phyloP scores from a whole-genome alignment of 1,140 invertebrate genomes.

The Ooceraea biroi region DNA sequence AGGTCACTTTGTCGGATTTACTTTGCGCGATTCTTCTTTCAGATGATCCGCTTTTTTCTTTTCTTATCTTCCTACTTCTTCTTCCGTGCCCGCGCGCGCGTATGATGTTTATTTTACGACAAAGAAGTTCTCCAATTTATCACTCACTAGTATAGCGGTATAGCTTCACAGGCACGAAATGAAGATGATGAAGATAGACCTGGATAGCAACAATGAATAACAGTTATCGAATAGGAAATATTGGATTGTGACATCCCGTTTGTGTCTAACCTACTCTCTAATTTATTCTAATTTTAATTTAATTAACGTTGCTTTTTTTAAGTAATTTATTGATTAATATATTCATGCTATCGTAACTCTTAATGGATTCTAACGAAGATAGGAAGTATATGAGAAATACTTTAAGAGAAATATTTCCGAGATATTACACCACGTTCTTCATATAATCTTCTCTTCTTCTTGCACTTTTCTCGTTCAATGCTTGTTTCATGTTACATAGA shows the following conservation, averaged over 20 bases:
- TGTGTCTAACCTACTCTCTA: too few relatives aligned
- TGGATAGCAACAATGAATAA: conserved; percentile 21
- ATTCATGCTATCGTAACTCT: neutral
- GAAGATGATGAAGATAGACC: conserved; percentile 19
- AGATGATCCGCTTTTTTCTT: conserved; percentile 32
- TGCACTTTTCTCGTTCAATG: neutral
- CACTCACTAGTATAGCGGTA: conserved; percentile 18
- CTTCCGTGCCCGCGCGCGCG: neutral
- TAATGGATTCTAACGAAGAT: neutral
- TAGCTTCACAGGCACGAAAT: conserved; percentile 4
- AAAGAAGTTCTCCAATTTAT: conserved; percentile 11
- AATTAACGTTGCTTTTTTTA: neutral
- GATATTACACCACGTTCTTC: too few relatives aligned
- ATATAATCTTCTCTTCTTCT: neutral
- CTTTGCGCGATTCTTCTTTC: conserved; percentile 53
- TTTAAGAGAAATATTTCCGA: neutral
- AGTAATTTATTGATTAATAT: neutral
- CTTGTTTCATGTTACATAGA: neutral
- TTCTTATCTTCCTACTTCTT: neutral
- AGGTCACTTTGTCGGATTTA: conserved; percentile 34
- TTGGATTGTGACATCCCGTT: too few relatives aligned
- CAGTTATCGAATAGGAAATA: neutral
- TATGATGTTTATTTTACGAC: conserved; percentile 24
- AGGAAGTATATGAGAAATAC: neutral
- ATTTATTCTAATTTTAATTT: neutral